A percentile compares a stretch with the other conserved stretches of the same genome.
phyloP scores from a whole-genome alignment of 2,113 vertebrate species.

The Corythoichthys intestinalis region DNA sequence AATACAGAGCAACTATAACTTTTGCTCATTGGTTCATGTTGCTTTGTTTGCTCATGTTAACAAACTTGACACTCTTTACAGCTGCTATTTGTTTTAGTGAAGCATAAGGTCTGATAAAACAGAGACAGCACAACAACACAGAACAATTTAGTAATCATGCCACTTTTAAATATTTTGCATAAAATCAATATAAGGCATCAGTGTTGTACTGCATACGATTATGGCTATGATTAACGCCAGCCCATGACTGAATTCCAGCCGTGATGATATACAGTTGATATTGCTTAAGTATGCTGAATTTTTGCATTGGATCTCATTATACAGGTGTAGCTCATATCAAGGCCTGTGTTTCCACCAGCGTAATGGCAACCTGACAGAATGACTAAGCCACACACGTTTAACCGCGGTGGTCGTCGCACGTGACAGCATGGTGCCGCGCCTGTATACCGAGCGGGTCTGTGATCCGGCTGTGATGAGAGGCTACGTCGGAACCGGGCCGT shows the following conservation, averaged over 20 bases:
- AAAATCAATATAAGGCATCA: too few species aligned
- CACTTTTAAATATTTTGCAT: too few species aligned
- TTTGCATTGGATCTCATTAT: neutral
- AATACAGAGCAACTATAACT: too few species aligned
- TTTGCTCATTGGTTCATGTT: too few species aligned
- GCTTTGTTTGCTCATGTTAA: too few species aligned
- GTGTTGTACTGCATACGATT: too few species aligned
- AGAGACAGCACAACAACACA: too few species aligned
- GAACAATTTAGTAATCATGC: too few species aligned
- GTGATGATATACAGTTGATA: neutral
- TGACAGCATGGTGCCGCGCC: slow-evolving; percentile 41
- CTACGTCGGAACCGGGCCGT: slow-evolving; percentile 26
- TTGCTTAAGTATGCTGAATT: neutral
- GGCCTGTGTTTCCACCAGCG: neutral
- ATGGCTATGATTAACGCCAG: neutral
- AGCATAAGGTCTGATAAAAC: too few species aligned
- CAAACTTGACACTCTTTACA: too few species aligned
- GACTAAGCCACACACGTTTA: slow-evolving; percentile 58
- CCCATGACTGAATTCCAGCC: neutral
- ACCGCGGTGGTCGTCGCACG: slow-evolving; percentile 42
- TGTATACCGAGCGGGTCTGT: slow-evolving; percentile 45
- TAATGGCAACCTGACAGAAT: slow-evolving; percentile 45
- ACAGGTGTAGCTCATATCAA: neutral
- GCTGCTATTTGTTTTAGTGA: too few species aligned
- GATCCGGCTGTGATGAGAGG: slow-evolving; percentile 63